A percentile compares a stretch with the other conserved stretches of the same genome.
These are phyloP conservation scores for Ennomos quercinarius DNA, from an alignment of 2,888 invertebrate species.

Conservation along the genomic window DNA sequence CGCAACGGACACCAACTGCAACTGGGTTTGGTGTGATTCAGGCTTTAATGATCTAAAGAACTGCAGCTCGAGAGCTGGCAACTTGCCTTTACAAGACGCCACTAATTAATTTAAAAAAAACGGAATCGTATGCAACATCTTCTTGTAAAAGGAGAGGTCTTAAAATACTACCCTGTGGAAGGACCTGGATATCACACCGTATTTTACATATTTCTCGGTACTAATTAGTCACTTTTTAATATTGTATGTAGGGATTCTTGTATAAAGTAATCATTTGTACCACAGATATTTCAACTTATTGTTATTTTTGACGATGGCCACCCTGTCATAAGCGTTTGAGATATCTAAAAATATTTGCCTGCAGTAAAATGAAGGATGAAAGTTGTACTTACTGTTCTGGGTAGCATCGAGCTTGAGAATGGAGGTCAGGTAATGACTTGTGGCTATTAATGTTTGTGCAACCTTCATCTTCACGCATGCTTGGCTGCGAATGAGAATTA, in stretches of 20 bases:
- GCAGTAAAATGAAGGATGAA: not conserved
- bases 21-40: too few species aligned
- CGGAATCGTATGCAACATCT: too few species aligned
- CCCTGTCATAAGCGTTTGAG: not conserved
- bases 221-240: too few species aligned
- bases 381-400: conserved; percentile 71
- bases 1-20: too few species aligned
- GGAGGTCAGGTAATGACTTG: conserved; percentile 93
- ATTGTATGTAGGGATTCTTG: too few species aligned
- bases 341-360: not conserved
- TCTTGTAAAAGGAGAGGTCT: not conserved
- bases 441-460: conserved; percentile 88
- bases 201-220: too few species aligned
- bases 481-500: conserved; percentile 87
- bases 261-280: not conserved
- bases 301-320: too few species aligned
- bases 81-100: too few species aligned
- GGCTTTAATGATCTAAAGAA: too few species aligned
- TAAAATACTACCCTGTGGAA: conserved; percentile 10
- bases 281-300: not conserved
- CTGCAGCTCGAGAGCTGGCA: too few species aligned
- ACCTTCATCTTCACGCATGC: conserved; percentile 81
- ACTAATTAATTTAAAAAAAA: too few species aligned
- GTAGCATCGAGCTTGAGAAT: conserved; percentile 84
- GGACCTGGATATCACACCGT: not conserved